Evolutionary conservation across 2,797 vertebrate species (phyloP), one percentile per base, ranked within the genome.

Genomic region (Lophura swinhoii): DNA sequence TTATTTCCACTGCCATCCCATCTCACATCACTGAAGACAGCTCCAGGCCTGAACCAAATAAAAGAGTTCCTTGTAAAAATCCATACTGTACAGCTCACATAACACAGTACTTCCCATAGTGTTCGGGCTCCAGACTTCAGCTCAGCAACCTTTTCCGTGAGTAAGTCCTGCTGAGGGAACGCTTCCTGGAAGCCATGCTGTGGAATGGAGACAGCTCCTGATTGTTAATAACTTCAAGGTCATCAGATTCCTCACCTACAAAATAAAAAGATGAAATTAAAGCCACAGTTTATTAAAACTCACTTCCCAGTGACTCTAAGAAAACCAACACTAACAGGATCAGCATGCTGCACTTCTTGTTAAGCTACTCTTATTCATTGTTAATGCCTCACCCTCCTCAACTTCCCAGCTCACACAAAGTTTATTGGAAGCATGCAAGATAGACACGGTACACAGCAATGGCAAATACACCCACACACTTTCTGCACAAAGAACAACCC

Each of bases 141-240:
- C 94, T 97, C 12, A 99, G 96, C 46, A 99, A 97, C 87, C 98
- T 98, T 97, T 99, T 99, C 91, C 99, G 97, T 46, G 98, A 98
- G 91, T 98, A 98, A 31, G 96, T 98, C 93, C 96, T 98, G 85
- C 96, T 96, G 41, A 96, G 72, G 62, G 91, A 89, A 10, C 66
- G 96, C 69, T 71, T 97, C 82, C 90, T 96, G 70, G 95, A 83
- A 51, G 89, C 35, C 1, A 94, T 78, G 11, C 78, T 94, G 63
- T 74, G 97, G 84, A 98, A 97, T 10, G 98, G 98, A 56, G 98
- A 98, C 5, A 96, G 85, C 48, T 98, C 97, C n/a, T 43, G 74
- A 94, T 71, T 92, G 6, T 44, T 29, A 21, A 37, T 3, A 6
- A 64, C 44, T 17, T 90, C 86, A 31, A 93, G 53, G 4, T 88